Percentiles rank a stretch among this genome's conserved stretches.
These are phyloP conservation scores for Poecilia wingei DNA, from an alignment of 2,797 vertebrate species.

Conservation along the genomic window DNA sequence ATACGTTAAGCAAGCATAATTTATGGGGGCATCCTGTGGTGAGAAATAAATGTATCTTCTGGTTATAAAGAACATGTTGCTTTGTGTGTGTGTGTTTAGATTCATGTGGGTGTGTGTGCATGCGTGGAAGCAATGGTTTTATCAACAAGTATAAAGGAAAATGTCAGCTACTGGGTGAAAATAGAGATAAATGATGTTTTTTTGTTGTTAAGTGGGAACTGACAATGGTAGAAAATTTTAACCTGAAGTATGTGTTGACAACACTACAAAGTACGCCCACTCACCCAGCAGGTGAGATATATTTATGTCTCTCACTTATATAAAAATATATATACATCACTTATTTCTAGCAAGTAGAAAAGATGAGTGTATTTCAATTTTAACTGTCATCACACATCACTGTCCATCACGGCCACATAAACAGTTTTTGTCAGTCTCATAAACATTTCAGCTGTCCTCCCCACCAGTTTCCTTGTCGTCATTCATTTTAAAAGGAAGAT, in stretches of 20 bases:
- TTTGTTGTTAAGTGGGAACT: constrained; percentile 19
- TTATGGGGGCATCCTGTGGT: constrained; percentile 73
- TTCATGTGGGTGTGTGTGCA: constrained; percentile 22
- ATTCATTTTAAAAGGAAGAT: constrained; percentile 61
- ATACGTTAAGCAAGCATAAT: constrained; percentile 79
- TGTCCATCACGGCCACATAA: constrained; percentile 66
- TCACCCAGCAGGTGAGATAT: constrained; percentile 31
- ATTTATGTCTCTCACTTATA: constrained; percentile 13
- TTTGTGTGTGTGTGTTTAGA: constrained; percentile 28
- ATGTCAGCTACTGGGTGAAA: constrained; percentile 34
- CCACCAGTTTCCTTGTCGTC: constrained; percentile 65
- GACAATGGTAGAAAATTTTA: constrained; percentile 9
- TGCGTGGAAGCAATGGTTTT: constrained; percentile 57
- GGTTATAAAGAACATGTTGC: constrained; percentile 58
- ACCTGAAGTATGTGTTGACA: not conserved
- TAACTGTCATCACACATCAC: constrained; percentile 51
- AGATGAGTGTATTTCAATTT: constrained; percentile 57
- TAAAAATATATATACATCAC: constrained; percentile 13
- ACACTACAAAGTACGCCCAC: not conserved
- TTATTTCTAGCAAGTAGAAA: constrained; percentile 49
- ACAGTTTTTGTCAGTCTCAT: constrained; percentile 66
- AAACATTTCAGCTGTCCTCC: constrained; percentile 65
- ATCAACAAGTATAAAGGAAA: constrained; percentile 83
- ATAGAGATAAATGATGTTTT: constrained; percentile 22
- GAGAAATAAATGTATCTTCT: constrained; percentile 73